Percentiles rank a stretch among this genome's conserved stretches.
Conservation (phyloP, 2,797 vertebrate genomes). For the Sparus aurata region DNA sequence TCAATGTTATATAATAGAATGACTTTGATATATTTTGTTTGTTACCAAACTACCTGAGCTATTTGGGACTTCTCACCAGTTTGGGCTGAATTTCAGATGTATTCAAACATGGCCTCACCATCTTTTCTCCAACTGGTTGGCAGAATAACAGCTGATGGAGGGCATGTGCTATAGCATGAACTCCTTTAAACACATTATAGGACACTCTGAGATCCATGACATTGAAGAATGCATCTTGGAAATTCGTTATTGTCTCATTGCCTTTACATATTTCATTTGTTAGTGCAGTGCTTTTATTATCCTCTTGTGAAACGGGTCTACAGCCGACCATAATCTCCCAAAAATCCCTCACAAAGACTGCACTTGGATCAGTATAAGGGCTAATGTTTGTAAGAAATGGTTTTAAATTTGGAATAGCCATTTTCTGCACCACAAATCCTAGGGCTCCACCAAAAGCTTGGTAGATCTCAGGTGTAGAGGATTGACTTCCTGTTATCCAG, state of each 20-base stretch:
- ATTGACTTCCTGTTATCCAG: constrained; percentile 81
- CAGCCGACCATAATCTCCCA: constrained; percentile 84
- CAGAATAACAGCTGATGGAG: constrained; percentile 82
- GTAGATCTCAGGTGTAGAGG: constrained; percentile 81
- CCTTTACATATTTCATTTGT: constrained; percentile 73
- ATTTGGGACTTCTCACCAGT: constrained; percentile 64
- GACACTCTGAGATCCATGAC: constrained; percentile 82
- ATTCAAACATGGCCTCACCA: constrained; percentile 66
- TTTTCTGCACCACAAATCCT: constrained; percentile 83
- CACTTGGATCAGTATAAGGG: constrained; percentile 65
- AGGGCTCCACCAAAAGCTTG: constrained; percentile 82
- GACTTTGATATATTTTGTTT: too few relatives aligned
- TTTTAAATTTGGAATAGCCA: constrained; percentile 81
- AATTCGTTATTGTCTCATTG: constrained; percentile 70
- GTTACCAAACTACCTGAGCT: background rate
- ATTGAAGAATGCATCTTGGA: constrained; percentile 79
- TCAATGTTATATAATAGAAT: too few relatives aligned
- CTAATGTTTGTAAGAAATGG: constrained; percentile 76
- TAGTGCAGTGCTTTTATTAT: background rate
- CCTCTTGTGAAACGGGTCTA: constrained; percentile 33
- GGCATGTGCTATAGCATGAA: constrained; percentile 85
- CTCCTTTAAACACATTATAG: constrained; percentile 87
- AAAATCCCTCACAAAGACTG: constrained; percentile 79
- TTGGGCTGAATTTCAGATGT: constrained; percentile 71
- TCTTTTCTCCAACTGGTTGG: constrained; percentile 42